Evolutionary conservation across 2,113 vertebrate genomes (phyloP), one percentile per base, ranked within the genome.

Genomic region (Pantherophis guttatus): DNA sequence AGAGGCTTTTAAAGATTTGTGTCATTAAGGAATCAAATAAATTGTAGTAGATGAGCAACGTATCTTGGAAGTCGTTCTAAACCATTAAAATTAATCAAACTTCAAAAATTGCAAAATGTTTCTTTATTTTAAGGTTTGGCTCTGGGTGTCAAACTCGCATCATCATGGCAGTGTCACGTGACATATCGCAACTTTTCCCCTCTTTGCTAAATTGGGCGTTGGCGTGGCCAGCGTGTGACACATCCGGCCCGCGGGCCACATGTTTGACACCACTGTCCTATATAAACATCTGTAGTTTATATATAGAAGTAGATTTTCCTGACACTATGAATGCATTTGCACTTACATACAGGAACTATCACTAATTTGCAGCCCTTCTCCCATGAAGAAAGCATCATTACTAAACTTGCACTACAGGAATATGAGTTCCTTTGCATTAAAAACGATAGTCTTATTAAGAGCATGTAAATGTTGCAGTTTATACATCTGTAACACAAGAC

Each of bases 161-260:
- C 48, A 50, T 50, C 48, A 50, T 50, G 48, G 48, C 6, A 5
- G 48, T 6, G 48, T 48, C 48, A 48, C 0, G 5, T 50, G 48
- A 50, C 48, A 7, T 50, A 50, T 50, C 6, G 1, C 5, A 50
- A 50, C 48, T 50, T 50, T 50, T 50, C 5, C 48, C 5, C 48
- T 1, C 48, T 50, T 50, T 50, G 48, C 48, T 50, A 50, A 50
- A 50, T 6, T 7, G 6, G 48, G 48, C 5, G 0, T 50, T 5
- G 48, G 48, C 48, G 6, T 50, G 48, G 5, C 48, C 48, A 48
- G 44, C 44, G 44, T 48, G 44, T 48, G 44, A 48, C 44, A 7
- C 48, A 50, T 8, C 48, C 0, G 11, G 52, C 8, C 52, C 0
- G 0, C 52, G 1, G 10, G 52, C 52, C 1, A 2, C 1, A 0